Conservation (phyloP, 2,113 vertebrate genomes). For the Zosterops lateralis region DNA sequence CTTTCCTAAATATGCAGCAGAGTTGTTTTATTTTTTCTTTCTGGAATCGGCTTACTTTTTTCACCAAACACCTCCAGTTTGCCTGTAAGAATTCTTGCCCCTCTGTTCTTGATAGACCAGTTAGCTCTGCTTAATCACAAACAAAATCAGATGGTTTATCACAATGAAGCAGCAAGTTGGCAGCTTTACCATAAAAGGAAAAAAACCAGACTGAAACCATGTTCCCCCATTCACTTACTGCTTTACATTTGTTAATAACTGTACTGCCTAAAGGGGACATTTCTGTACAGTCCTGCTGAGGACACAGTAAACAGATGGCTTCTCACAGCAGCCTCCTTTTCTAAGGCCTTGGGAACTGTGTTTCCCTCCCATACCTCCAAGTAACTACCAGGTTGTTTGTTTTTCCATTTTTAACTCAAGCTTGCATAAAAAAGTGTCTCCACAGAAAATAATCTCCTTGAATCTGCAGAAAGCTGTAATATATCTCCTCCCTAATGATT, state of each 20-base stretch:
- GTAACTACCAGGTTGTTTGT: constrained; percentile 35
- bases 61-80: background rate
- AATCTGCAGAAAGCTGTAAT: background rate
- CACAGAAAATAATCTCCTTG: constrained; percentile 20
- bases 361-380: constrained; percentile 7
- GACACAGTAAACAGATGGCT: background rate
- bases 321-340: constrained; percentile 22
- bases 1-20: background rate
- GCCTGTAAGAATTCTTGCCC: background rate
- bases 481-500: background rate
- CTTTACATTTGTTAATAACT: constrained; percentile 45
- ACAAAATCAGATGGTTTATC: constrained; percentile 62
- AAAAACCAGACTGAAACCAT: constrained; percentile 43
- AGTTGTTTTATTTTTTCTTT: background rate
- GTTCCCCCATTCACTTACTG: background rate
- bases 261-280: constrained; percentile 22
- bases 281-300: constrained; percentile 12
- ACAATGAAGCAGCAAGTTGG: constrained; percentile 42
- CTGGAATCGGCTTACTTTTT: background rate
- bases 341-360: constrained; percentile 19
- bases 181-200: constrained; percentile 80
- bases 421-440: constrained; percentile 14
- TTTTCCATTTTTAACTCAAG: constrained; percentile 42
- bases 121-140: constrained; percentile 63
- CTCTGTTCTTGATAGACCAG: constrained; percentile 34